Base-by-base conservation (phyloP, 1,140 invertebrate species). In the Hypsibius dujardini region DNA sequence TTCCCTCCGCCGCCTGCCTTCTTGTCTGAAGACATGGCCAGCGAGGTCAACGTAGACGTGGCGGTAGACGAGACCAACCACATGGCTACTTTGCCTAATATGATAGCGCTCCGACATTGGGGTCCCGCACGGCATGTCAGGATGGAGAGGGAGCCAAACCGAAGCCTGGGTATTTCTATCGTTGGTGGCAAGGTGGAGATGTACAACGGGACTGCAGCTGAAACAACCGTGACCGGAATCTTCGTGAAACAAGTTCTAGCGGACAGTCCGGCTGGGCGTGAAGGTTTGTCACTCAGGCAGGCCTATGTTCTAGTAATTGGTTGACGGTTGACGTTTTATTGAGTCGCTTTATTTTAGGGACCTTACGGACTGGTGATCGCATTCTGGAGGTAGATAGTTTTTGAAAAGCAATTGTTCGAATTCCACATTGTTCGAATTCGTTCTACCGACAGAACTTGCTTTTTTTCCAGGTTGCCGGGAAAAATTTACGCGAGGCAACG, bases 191-290 rank as follows among this genome's bases (percentile, higher is more conserved):
- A 93, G 83, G 90, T 93, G 76, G 83, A 84, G 75, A 77, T 83
- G 71, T 81, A 77, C 70, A 76, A 82, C 73, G 75, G 77, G 47
- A 76, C 78, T 28, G 76, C 74, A 3, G 70, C 78, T 73, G 82
- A 81, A 73, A 76, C 77, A 69, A 82, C 83, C 46, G 81, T 95
- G 72, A 88, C 91, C 69, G 95, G 95, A 15, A 97, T 98, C 76
- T 98, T 98, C 79, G 94, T 98, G 75, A 98, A 98, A 80, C 92
- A 95, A 79, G 93, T 98, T 3, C 83, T 96, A 47, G 85, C 89
- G 1, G 86, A 92, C 73, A 96, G 92, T 83, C 93, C 94, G n/a
- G 95, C 94, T 2, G 92, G 91, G 56, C 84, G 85, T 75, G 88
- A 88, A 76, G 90, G 89, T 46, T 15, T 67, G 62, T 12, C 62